phyloP scores from a whole-genome alignment of 2,113 vertebrate species.

The Cryptomyrus ogoouensis region DNA sequence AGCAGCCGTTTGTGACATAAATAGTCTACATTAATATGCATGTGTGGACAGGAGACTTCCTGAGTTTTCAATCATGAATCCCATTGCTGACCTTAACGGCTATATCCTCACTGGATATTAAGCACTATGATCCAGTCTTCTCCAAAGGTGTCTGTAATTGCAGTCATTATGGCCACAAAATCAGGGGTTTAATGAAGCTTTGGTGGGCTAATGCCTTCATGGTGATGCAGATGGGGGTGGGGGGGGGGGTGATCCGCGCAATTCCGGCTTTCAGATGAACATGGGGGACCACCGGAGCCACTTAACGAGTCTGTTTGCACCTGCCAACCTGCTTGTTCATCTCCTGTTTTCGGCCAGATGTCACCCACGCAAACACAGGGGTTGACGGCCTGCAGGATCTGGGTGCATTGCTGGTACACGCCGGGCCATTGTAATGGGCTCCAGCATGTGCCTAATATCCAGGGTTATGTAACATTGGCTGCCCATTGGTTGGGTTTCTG shows the following conservation, averaged over 20 bases:
- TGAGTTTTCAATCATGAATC: constrained; percentile 13
- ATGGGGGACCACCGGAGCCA: constrained; percentile 3
- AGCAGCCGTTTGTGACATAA: neutral
- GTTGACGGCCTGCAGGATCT: constrained; percentile 10
- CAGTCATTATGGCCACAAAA: constrained; percentile 36
- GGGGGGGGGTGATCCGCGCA: neutral
- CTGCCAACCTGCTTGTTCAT: constrained; percentile 28
- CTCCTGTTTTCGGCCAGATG: constrained; percentile 25
- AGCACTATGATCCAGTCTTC: constrained; percentile 26
- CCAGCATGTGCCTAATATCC: neutral
- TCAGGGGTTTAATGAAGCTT: constrained; percentile 36
- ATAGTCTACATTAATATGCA: neutral
- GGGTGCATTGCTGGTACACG: neutral
- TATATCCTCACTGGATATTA: constrained; percentile 16
- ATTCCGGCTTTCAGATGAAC: constrained; percentile 19
- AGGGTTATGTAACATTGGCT: neutral
- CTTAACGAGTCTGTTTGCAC: constrained; percentile 37
- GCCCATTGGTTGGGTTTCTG: neutral
- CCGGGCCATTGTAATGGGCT: neutral
- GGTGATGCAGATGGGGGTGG: constrained; percentile 15
- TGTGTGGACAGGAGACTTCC: neutral
- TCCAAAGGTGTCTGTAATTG: constrained; percentile 37
- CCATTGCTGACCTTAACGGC: constrained; percentile 26
- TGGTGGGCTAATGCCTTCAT: constrained; percentile 32
- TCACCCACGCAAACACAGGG: constrained; percentile 25